Conservation (phyloP, 2,888 invertebrate genomes). For the Lathronympha strigana region DNA sequence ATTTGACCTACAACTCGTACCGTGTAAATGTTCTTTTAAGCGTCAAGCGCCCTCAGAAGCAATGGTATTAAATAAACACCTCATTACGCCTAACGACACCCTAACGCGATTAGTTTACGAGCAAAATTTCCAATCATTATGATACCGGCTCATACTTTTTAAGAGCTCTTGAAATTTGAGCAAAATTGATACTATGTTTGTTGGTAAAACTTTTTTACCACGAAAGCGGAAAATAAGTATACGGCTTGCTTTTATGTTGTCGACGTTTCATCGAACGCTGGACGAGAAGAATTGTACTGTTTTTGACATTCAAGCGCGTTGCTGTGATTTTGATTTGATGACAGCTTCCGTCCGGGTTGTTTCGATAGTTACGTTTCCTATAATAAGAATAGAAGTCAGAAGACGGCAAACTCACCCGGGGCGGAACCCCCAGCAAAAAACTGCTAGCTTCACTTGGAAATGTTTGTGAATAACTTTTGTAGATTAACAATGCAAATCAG, state of each 20-base stretch:
- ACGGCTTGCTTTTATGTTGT: neutral
- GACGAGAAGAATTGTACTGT: too few species aligned
- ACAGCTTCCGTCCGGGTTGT: too few species aligned
- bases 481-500: too few species aligned
- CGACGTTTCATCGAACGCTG: too few species aligned
- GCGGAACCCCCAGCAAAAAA: too few species aligned
- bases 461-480: too few species aligned
- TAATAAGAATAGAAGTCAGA: too few species aligned
- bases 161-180: neutral
- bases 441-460: too few species aligned
- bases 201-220: neutral
- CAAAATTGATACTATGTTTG: neutral
- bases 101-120: conserved; percentile 9
- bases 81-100: conserved; percentile 10
- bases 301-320: too few species aligned
- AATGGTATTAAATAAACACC: conserved; percentile 18
- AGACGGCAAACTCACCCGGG: too few species aligned
- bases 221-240: neutral
- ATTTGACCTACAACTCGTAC: neutral
- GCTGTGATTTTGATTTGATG: too few species aligned
- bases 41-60: neutral
- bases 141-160: neutral
- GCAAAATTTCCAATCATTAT: conserved; percentile 13
- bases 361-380: too few species aligned
- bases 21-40: neutral